These are phyloP conservation scores for Drosophila nr. medialis DNA, from an alignment of 2,888 invertebrate species.

Conservation along the genomic window DNA sequence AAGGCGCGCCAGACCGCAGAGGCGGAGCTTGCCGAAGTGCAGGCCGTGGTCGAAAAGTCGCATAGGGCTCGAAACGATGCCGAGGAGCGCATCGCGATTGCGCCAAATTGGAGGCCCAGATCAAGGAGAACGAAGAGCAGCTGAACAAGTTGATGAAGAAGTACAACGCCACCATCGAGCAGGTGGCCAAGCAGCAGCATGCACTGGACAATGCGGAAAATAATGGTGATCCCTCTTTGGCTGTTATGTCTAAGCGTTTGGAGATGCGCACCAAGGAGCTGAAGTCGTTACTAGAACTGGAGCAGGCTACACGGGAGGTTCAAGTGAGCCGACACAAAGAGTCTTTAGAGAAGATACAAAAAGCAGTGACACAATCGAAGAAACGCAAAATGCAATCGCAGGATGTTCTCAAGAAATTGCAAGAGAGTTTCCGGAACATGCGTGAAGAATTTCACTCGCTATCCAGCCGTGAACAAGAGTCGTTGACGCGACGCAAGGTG, in stretches of 20 bases:
- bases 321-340: conserved; percentile 90
- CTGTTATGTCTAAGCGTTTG: conserved; percentile 85
- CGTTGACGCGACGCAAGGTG: too few species aligned
- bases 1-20: conserved; percentile 95
- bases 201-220: conserved; percentile 91
- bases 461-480: too few species aligned
- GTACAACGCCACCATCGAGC: conserved; percentile 95
- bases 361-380: conserved; percentile 87
- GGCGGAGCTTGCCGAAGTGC: conserved; percentile 93
- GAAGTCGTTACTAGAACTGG: conserved; percentile 87
- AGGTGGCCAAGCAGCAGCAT: conserved; percentile 91
- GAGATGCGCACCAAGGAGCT: conserved; percentile 90
- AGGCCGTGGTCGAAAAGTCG: conserved; percentile 93
- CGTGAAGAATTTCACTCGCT: too few species aligned
- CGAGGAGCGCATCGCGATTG: conserved; percentile 92
- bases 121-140: conserved; percentile 98
- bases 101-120: conserved; percentile 87
- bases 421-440: too few species aligned
- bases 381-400: too few species aligned
- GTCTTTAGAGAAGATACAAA: conserved; percentile 89
- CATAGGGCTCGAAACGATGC: too few species aligned
- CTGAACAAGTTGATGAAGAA: conserved; percentile 96
- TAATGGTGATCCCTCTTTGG: conserved; percentile 90
- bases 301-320: conserved; percentile 94
- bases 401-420: conserved; percentile 86